Evolutionary conservation across 2,888 invertebrate genomes (phyloP), one percentile per base, ranked within the genome.

Genomic region (Amphipyra tragopoginis): DNA sequence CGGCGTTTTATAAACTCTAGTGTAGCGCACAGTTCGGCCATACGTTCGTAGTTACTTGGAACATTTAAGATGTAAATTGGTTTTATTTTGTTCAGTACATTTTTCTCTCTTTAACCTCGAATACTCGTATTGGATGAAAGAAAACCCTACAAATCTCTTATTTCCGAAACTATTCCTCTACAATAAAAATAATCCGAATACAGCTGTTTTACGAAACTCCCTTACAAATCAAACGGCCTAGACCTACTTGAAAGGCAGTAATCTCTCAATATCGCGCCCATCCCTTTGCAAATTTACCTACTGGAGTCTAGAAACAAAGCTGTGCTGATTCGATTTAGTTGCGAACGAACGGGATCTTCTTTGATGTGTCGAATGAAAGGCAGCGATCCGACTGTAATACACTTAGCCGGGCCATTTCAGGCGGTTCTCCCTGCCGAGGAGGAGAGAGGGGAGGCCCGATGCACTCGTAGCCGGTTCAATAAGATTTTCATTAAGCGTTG

Each of bases 281-380:
- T 81, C 79, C 83, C 83, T 85, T 85, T 83, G 75, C 81, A 84
- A 87, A 86, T 89, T 85, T 86, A 86, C 88, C 90, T 87, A 88
- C 86, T 71, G 83, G 80, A 86, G 85, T 78, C 83, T 85, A 86
- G 91, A 91, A 93, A 93, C 93, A 93, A 93, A 93, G 93, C 92
- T 82, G 80, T 80, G 75, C 87, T 93, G 92, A 94, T 93, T 93
- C 92, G 93, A 93, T 93, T 93, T 92, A 89, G 89, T 86, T 86
- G 76, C 85, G 90, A 91, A 88, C 87, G 90, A 91, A 89, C 89
- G 85, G 84, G 90, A 91, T 92, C 93, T 92, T 92, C 94, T 94
- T 94, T 94, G 94, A 94, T 94, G 94, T 93, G 92, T 93, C 93
- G 92, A 94, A 94, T 93, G 94, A 93, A 93, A 93, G 93, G 93